Percentiles rank a stretch among this genome's conserved stretches.
phyloP scores from a whole-genome alignment of 2,888 invertebrate genomes.

The Apamea monoglypha region DNA sequence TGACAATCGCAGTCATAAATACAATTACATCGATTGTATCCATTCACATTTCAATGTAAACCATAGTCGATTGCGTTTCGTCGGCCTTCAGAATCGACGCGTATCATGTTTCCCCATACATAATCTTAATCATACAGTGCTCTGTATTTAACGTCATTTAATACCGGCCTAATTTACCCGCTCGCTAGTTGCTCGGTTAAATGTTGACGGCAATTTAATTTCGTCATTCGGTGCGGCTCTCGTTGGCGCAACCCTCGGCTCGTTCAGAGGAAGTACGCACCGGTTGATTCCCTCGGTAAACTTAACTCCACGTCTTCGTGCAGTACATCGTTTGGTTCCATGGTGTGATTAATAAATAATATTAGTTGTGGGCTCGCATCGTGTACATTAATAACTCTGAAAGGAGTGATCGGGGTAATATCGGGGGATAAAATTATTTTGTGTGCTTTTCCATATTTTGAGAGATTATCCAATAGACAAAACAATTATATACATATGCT shows the following conservation, averaged over 20 bases:
- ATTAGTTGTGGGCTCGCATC: constrained; percentile 77
- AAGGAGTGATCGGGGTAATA: constrained; percentile 61
- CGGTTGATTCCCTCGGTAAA: constrained; percentile 76
- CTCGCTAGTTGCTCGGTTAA: constrained; percentile 77
- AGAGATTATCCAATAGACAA: no score
- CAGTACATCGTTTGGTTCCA: constrained; percentile 72
- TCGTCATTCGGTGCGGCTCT: constrained; percentile 68
- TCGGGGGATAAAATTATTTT: no score
- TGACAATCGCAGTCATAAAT: constrained; percentile 63
- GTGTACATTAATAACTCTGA: constrained; percentile 78
- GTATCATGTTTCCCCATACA: constrained; percentile 75
- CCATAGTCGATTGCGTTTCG: constrained; percentile 65
- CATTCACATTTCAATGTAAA: constrained; percentile 77
- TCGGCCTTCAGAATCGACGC: constrained; percentile 72
- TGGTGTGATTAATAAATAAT: constrained; percentile 79
- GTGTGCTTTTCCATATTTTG: no score
- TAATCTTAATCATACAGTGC: constrained; percentile 72
- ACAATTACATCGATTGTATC: constrained; percentile 70
- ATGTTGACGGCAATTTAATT: constrained; percentile 79
- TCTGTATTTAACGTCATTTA: constrained; percentile 73
- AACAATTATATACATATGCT: no score
- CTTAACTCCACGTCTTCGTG: constrained; percentile 57
- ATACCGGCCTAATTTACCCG: constrained; percentile 76
- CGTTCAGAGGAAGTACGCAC: constrained; percentile 77
- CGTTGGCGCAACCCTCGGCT: constrained; percentile 67